Evolutionary conservation across 2,888 invertebrate species (phyloP).

Genomic region (Xylocampa areola): DNA sequence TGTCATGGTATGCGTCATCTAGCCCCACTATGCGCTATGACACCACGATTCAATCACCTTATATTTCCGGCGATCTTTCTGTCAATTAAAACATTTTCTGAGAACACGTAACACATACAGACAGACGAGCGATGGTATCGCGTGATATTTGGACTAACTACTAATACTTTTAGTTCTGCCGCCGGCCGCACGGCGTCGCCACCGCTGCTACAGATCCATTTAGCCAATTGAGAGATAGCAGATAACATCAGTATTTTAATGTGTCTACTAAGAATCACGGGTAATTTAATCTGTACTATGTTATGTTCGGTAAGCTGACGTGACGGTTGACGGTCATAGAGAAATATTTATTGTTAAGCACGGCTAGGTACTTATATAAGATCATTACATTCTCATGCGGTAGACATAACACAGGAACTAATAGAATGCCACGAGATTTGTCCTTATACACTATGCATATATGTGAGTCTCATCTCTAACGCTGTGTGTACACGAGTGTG

Average conservation of each 20-base stretch:
- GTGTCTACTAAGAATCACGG: conserved; percentile 38
- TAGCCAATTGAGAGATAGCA: conserved; percentile 49
- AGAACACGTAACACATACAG: conserved; percentile 53
- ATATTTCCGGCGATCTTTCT: conserved; percentile 56
- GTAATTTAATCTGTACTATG: conserved; percentile 31
- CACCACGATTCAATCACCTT: conserved; percentile 42
- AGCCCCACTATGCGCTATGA: background rate
- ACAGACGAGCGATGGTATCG: conserved; percentile 44
- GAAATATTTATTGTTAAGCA: conserved; percentile 13
- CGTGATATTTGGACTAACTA: conserved; percentile 49
- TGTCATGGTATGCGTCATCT: background rate
- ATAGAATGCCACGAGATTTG: background rate
- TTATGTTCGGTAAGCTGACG: conserved; percentile 19
- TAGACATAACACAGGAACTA: background rate
- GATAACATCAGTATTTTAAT: conserved; percentile 55
- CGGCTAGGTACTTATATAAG: conserved; percentile 1
- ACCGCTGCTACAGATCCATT: conserved; percentile 29
- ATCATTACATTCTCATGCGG: conserved; percentile 24
- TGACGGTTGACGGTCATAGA: conserved; percentile 20
- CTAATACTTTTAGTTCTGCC: conserved; percentile 45
- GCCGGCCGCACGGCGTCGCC: conserved; percentile 16
- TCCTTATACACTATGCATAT: background rate
- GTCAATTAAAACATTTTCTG: conserved; percentile 59
- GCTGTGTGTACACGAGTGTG: no score
- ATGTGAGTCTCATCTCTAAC: no score